Conservation (phyloP, 2,797 vertebrate species). For the Cyprinella venusta region DNA sequence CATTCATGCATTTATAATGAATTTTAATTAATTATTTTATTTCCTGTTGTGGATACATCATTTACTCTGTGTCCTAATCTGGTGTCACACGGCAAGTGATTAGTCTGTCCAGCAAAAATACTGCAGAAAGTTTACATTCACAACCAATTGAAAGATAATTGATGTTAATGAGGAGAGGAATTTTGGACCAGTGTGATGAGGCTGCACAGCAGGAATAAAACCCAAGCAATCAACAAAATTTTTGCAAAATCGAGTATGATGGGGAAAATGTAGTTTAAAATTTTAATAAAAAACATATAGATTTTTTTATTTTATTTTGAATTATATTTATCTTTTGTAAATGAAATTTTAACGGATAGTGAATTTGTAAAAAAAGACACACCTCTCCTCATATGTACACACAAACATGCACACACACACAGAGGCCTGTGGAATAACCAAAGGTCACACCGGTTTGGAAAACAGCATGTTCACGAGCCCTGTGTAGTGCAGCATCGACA, state of each 20-base stretch:
- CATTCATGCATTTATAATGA: constrained; percentile 12
- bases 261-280: neutral
- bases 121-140: neutral
- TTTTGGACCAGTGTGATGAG: neutral
- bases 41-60: neutral
- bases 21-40: constrained; percentile 19
- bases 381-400: neutral
- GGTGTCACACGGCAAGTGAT: neutral
- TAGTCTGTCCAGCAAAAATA: neutral
- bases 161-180: neutral
- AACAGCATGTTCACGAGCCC: constrained; percentile 38
- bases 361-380: neutral
- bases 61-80: neutral
- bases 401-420: constrained; percentile 4
- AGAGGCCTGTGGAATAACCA: constrained; percentile 25
- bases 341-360: neutral
- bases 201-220: neutral
- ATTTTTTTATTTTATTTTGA: neutral
- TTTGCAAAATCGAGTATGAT: neutral
- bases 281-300: too few relatives aligned
- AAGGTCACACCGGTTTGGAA: constrained; percentile 44
- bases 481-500: constrained; percentile 33
- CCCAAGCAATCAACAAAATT: neutral
- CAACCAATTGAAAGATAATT: neutral
- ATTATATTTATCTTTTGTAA: neutral